These are phyloP conservation scores for Napeogenes inachia DNA, from an alignment of 2,888 invertebrate species.

Conservation along the genomic window DNA sequence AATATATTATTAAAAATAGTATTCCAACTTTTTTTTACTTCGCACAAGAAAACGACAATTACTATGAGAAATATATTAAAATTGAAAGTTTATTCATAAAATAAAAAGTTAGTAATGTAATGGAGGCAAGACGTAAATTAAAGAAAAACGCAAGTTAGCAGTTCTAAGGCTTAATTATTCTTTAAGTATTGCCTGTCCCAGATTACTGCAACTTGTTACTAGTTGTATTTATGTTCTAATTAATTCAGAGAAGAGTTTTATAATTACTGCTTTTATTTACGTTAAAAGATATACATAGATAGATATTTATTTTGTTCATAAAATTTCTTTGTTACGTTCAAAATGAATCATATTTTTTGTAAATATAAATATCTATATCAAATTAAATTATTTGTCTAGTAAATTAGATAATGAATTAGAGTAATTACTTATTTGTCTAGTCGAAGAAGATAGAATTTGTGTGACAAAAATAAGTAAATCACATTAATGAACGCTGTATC, in stretches of 20 bases:
- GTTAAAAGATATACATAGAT: not conserved
- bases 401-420: too few species aligned
- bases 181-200: constrained; percentile 31
- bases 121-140: constrained; percentile 25
- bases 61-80: not conserved
- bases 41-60: not conserved
- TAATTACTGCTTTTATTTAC: constrained; percentile 5
- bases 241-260: constrained; percentile 14
- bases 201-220: constrained; percentile 28
- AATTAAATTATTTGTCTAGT: too few species aligned
- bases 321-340: too few species aligned
- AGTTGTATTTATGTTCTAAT: constrained; percentile 25
- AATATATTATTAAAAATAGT: not conserved
- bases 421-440: too few species aligned
- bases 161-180: constrained; percentile 33
- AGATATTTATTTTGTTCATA: not conserved
- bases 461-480: constrained; percentile 61
- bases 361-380: too few species aligned
- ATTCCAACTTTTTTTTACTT: not conserved
- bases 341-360: too few species aligned
- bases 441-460: constrained; percentile 32
- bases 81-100: constrained; percentile 9
- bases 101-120: constrained; percentile 12
- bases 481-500: constrained; percentile 74
- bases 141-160: constrained; percentile 27